Base-by-base conservation (phyloP, 2,797 vertebrate species). In the Leptatherina wallacei region DNA sequence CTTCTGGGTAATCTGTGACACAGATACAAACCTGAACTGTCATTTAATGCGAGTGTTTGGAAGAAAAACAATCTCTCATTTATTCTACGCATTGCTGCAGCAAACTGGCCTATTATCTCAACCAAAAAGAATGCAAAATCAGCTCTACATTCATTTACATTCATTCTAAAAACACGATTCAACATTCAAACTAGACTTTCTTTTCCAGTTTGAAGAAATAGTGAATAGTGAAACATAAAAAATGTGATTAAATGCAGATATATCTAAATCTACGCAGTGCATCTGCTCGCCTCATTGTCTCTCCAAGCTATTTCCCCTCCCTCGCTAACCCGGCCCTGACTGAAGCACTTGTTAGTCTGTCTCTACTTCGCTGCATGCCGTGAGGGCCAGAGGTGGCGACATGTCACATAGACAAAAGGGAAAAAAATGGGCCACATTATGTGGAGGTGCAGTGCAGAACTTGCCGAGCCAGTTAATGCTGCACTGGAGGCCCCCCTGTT, bases 1-100 rank as follows among this genome's bases (percentile, higher is more conserved):
- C 78, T 90, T 88, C 82, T 84, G 85, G 84, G 90, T 90, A 91
- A 84, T 90, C 77, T 58, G 51, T 85, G 82, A 82, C 80, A 83
- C 76, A 80, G 70, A 82, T 61, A 82, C 71, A 84, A 85, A 82
- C 62, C 75, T 69, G 67, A 83, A 49, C 38, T 61, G 49, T 80
- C 71, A 35, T 78, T 77, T 58, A 33, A 61, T 52, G 44, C 30
- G 57, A 71, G 65, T 27, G 67, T 69, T 78, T 49, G 14, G 58
- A 0, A 36, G 3, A 33, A 18, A n/a, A 32, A 8, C 12, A 47
- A 16, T 7, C 6, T 71, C 63, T 62, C 7, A 16, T 24, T 29
- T 5, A 49, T 7, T 54, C 11, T 0, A 59, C 5, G 29, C 33
- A 11, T 1, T 6, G 33, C 18, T 32, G 55, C 56, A 58, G 42